Evolutionary conservation across 1,140 invertebrate species (phyloP), one percentile per base, ranked within the genome.

Genomic region (Sarcophaga peregrina): DNA sequence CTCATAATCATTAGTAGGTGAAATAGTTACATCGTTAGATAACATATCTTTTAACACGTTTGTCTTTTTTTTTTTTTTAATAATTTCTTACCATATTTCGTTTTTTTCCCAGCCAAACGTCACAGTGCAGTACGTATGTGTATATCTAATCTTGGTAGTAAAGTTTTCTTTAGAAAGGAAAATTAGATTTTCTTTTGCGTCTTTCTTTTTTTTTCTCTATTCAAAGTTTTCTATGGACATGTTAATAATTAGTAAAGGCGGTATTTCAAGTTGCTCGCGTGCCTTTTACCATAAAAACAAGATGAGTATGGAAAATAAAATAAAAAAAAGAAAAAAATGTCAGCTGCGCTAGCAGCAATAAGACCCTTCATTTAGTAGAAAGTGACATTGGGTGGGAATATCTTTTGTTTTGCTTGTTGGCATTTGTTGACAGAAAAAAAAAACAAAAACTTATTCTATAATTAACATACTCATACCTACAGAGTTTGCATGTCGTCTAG

Each of bases 321-420:
- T n/a, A n/a, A n/a, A n/a, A n/a, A n/a, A n/a, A n/a, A n/a, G n/a
- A n/a, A n/a, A n/a, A n/a, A n/a, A n/a, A n/a, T n/a, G n/a, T n/a
- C n/a, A n/a, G n/a, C n/a, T n/a, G 25, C 25, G 25, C 1, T 37
- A 37, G 25, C n/a, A 58, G n/a, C 54, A 20, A 68, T 20, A 20
- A 68, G 62, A 68, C 62, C 62, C 62, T 68, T 68, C 62, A 68
- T 68, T 68, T 68, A 68, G 62, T 68, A 68, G 62, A 68, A 68
- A 68, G 62, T 68, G 62, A 68, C 62, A 68, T 68, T 68, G 62
- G 17, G 62, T 68, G 62, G 62, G 62, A 68, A 25, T 68, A 20
- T 68, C 62, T 20, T 68, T 68, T 52, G n/a, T 68, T 68, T 68
- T 20, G 9, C 20, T 68, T 52, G n/a, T 68, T 68, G 10, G 62